phyloP scores from a whole-genome alignment of 2,888 invertebrate species.

The Carabus problematicus region DNA sequence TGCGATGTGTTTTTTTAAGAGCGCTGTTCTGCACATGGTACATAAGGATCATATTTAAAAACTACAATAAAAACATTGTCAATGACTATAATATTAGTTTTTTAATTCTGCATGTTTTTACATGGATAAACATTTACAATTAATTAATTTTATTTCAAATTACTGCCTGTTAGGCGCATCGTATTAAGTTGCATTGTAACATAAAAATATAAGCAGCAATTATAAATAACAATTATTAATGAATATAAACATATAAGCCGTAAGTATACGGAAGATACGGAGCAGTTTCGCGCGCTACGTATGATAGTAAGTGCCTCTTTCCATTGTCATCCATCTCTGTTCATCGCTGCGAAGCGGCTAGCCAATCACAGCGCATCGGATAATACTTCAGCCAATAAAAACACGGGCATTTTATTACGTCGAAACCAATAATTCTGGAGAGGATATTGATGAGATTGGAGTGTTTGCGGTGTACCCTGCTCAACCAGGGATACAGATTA shows the following conservation, averaged over 20 bases:
- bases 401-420: constrained; percentile 34
- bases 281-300: neutral
- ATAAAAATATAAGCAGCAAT: no score
- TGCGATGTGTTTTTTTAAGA: constrained; percentile 16
- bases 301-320: constrained; percentile 25
- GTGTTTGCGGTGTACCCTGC: constrained; percentile 37
- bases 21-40: neutral
- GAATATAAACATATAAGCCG: neutral
- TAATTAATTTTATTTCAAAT: neutral
- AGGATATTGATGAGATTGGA: constrained; percentile 40
- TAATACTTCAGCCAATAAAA: constrained; percentile 31
- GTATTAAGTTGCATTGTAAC: neutral
- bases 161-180: neutral
- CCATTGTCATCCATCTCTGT: constrained; percentile 21
- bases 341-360: constrained; percentile 19
- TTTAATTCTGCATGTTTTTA: no score
- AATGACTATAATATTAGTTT: no score
- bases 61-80: neutral
- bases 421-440: constrained; percentile 42
- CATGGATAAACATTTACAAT: no score
- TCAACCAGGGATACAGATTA: neutral
- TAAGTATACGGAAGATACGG: constrained; percentile 1
- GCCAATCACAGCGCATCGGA: constrained; percentile 22
- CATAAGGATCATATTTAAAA: neutral
- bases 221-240: neutral